Conservation (phyloP, 1,140 invertebrate species). For the Ostrea edulis region DNA sequence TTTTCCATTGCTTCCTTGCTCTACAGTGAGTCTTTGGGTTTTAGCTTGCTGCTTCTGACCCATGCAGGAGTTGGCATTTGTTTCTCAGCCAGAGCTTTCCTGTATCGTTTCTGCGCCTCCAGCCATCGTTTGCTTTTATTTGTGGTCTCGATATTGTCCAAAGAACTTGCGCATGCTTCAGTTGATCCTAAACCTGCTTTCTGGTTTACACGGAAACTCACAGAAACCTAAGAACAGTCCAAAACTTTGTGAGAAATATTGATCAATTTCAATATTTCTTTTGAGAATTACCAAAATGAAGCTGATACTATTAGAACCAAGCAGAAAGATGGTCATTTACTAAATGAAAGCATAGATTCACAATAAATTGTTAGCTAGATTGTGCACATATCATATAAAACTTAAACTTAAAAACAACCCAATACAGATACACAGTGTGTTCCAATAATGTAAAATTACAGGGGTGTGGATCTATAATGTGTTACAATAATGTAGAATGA, state of each 20-base stretch:
- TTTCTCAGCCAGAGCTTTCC: constrained; percentile 5
- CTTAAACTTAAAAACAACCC: too few relatives aligned
- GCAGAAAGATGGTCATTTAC: too few relatives aligned
- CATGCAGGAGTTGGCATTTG: not conserved
- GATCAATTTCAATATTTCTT: too few relatives aligned
- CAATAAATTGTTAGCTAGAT: too few relatives aligned
- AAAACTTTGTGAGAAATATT: not conserved
- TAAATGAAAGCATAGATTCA: too few relatives aligned
- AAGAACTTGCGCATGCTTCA: constrained; percentile 16
- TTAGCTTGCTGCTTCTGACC: not conserved
- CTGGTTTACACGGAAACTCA: constrained; percentile 45
- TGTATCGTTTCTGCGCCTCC: constrained; percentile 28
- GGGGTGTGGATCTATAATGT: too few relatives aligned
- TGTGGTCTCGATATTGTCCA: constrained; percentile 31
- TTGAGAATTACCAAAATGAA: too few relatives aligned
- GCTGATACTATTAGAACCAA: too few relatives aligned
- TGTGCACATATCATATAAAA: too few relatives aligned
- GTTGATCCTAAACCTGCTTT: constrained; percentile 49
- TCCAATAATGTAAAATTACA: too few relatives aligned
- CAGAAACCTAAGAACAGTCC: constrained; percentile 24
- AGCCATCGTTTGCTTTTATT: constrained; percentile 39
- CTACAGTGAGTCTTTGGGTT: not conserved
- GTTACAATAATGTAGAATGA: too few relatives aligned
- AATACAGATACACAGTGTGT: too few relatives aligned
- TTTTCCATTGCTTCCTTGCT: not conserved